Evolutionary conservation across 2,888 invertebrate genomes (phyloP).

Genomic region (Agrenia bidenticulata): DNA sequence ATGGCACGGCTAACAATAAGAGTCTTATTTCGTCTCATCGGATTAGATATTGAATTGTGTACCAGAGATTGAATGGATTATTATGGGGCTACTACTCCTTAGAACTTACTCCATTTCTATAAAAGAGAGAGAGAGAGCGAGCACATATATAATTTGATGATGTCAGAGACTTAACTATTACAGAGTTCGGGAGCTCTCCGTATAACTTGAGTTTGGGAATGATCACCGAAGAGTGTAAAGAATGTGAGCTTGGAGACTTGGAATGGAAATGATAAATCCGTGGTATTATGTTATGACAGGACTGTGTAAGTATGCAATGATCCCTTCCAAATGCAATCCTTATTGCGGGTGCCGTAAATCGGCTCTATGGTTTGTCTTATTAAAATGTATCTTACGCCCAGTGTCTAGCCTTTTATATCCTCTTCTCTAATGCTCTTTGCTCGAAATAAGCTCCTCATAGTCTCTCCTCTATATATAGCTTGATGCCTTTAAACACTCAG

Average conservation of each 20-base stretch:
- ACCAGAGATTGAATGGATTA: no score
- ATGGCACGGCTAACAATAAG: no score
- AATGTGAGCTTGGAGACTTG: slow-evolving; percentile 1
- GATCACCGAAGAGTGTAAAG: background rate
- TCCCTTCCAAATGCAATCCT: slow-evolving; percentile 30
- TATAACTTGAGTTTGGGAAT: background rate
- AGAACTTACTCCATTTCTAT: no score
- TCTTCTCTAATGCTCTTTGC: slow-evolving; percentile 48
- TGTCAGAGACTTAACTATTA: no score
- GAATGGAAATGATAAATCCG: slow-evolving; percentile 15
- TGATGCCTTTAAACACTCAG: slow-evolving; percentile 45
- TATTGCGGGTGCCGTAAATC: slow-evolving; percentile 46
- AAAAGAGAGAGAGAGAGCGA: no score
- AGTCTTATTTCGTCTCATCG: no score
- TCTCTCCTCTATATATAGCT: slow-evolving; percentile 21
- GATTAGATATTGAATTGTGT: no score
- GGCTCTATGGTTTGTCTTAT: slow-evolving; percentile 50
- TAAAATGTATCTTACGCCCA: slow-evolving; percentile 49
- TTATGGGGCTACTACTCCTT: no score
- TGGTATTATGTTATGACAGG: slow-evolving; percentile 5
- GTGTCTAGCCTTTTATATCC: slow-evolving; percentile 34
- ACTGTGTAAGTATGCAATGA: slow-evolving; percentile 14
- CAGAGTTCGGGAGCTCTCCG: no score
- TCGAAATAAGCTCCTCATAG: slow-evolving; percentile 46
- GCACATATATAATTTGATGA: no score